These are phyloP conservation scores for Lichenostomus cassidix DNA, from an alignment of 2,113 vertebrate genomes.

Conservation along the genomic window DNA sequence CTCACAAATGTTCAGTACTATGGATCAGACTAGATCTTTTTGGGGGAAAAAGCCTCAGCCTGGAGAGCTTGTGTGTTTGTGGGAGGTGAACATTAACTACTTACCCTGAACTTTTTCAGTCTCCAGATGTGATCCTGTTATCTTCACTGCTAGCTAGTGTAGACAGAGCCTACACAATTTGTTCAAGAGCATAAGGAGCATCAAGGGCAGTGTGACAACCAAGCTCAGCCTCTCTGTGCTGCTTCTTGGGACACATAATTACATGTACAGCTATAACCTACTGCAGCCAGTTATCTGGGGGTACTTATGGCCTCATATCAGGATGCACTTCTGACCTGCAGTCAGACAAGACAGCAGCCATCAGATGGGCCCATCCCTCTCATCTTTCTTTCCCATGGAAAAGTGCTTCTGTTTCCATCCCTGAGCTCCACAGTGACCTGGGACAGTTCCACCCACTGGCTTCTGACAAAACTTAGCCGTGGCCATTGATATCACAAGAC, in stretches of 20 bases:
- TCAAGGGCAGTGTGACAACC: not conserved
- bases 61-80: not conserved
- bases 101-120: not conserved
- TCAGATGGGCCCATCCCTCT: not conserved
- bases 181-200: not conserved
- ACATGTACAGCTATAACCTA: not conserved
- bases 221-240: not conserved
- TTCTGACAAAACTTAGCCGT: not conserved
- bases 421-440: not conserved
- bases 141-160: not conserved
- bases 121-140: not conserved
- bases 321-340: not conserved
- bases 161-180: not conserved
- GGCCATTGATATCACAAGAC: not conserved
- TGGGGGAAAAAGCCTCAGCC: fast-evolving
- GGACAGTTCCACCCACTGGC: not conserved
- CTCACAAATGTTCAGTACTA: not conserved
- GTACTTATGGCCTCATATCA: not conserved
- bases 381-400: not conserved
- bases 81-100: not conserved
- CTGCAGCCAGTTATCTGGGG: not conserved
- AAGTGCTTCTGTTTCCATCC: not conserved
- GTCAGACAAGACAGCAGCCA: not conserved
- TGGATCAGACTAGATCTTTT: not conserved
- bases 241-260: not conserved